phyloP scores from a whole-genome alignment of 1,140 invertebrate genomes.

The Kradibia gibbosae region DNA sequence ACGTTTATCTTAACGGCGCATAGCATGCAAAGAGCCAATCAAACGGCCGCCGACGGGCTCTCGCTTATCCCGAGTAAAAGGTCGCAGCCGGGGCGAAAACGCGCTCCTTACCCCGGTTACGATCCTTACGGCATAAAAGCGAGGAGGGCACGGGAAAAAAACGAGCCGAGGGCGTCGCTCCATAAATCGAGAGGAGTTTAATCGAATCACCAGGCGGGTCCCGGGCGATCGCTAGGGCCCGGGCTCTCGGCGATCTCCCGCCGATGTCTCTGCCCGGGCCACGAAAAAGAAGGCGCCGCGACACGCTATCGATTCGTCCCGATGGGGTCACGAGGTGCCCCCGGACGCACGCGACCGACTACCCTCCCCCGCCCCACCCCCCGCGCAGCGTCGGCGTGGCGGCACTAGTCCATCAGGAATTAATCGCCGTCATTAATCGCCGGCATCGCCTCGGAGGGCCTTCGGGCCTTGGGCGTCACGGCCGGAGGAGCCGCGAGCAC shows the following conservation, averaged over 20 bases:
- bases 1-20: neutral
- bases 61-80: neutral
- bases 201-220: constrained; percentile 41
- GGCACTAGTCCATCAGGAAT: neutral
- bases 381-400: neutral
- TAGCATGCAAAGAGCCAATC: neutral
- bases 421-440: neutral
- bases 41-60: neutral
- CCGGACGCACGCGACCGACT: neutral
- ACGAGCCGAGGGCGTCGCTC: neutral
- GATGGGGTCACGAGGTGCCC: constrained; percentile 52
- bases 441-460: neutral
- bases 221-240: neutral
- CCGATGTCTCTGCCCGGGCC: neutral
- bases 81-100: neutral
- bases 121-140: neutral
- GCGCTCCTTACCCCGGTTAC: neutral
- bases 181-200: constrained; percentile 24
- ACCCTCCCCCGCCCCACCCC: neutral
- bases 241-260: neutral
- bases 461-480: neutral
- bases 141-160: neutral
- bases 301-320: constrained; percentile 63
- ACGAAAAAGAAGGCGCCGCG: constrained; percentile 23
- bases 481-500: constrained; percentile 5